These are phyloP conservation scores for Macaria liturata DNA, from an alignment of 2,888 invertebrate species.

Conservation along the genomic window DNA sequence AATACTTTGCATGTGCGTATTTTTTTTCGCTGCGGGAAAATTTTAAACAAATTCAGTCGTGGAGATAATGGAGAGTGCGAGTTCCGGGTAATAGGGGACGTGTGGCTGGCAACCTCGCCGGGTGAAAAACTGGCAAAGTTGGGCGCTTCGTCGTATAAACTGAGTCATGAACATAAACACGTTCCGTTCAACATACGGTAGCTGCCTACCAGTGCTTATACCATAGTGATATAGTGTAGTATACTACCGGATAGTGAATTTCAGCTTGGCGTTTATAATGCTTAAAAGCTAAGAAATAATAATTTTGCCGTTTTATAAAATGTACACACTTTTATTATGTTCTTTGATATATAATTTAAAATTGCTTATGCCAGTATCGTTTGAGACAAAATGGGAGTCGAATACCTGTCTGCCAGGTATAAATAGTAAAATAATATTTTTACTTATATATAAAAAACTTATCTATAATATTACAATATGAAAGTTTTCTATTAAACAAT, in stretches of 20 bases:
- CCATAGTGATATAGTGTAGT: too few relatives aligned
- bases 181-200: constrained; percentile 24
- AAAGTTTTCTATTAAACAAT: constrained; percentile 33
- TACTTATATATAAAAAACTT: neutral
- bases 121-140: constrained; percentile 80
- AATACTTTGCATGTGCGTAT: constrained; percentile 52
- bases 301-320: too few relatives aligned
- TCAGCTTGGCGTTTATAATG: too few relatives aligned
- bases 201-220: neutral
- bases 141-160: constrained; percentile 52
- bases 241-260: too few relatives aligned
- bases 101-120: constrained; percentile 73
- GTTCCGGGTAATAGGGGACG: constrained; percentile 74
- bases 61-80: constrained; percentile 76
- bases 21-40: constrained; percentile 61
- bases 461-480: constrained; percentile 2
- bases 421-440: too few relatives aligned
- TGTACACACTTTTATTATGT: too few relatives aligned
- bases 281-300: too few relatives aligned
- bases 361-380: too few relatives aligned
- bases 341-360: too few relatives aligned
- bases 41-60: constrained; percentile 74
- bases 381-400: too few relatives aligned
- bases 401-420: too few relatives aligned
- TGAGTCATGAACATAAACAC: constrained; percentile 34